phyloP scores from a whole-genome alignment of 1,140 invertebrate species.

The Cotesia glomerata region DNA sequence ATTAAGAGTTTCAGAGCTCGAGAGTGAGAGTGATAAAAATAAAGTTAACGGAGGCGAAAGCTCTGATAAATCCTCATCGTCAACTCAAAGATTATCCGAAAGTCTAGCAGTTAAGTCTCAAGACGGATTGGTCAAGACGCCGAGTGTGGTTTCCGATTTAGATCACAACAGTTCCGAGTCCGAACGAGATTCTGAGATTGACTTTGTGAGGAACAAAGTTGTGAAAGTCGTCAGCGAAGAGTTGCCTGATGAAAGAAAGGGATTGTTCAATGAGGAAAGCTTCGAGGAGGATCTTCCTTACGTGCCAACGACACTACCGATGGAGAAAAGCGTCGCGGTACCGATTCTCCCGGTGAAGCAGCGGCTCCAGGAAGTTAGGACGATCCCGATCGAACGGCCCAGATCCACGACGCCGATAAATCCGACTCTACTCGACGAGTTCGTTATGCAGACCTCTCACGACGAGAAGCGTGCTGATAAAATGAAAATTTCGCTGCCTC shows the following conservation, averaged over 20 bases:
- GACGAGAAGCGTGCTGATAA: constrained; percentile 65
- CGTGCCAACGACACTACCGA: constrained; percentile 82
- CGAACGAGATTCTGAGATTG: constrained; percentile 74
- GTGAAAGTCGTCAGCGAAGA: constrained; percentile 50
- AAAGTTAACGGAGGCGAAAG: background rate
- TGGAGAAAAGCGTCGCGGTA: constrained; percentile 80
- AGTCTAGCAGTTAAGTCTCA: constrained; percentile 14
- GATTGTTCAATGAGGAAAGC: constrained; percentile 79
- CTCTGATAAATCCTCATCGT: constrained; percentile 3
- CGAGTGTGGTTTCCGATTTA: constrained; percentile 59
- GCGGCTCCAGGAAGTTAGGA: constrained; percentile 71
- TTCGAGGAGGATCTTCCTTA: constrained; percentile 88
- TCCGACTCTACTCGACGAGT: constrained; percentile 80
- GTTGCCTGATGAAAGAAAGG: constrained; percentile 70
- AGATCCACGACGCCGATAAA: constrained; percentile 84
- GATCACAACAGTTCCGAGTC: constrained; percentile 78
- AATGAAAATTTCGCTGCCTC: constrained; percentile 73
- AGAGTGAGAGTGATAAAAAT: background rate
- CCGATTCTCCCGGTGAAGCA: constrained; percentile 82
- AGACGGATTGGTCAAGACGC: constrained; percentile 37
- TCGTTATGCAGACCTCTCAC: constrained; percentile 55
- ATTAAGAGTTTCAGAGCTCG: background rate
- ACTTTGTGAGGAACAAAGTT: constrained; percentile 60
- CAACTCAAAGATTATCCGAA: constrained; percentile 21
- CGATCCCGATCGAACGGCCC: constrained; percentile 85